phyloP scores from a whole-genome alignment of 2,888 invertebrate genomes.

The Brachycybe producta region DNA sequence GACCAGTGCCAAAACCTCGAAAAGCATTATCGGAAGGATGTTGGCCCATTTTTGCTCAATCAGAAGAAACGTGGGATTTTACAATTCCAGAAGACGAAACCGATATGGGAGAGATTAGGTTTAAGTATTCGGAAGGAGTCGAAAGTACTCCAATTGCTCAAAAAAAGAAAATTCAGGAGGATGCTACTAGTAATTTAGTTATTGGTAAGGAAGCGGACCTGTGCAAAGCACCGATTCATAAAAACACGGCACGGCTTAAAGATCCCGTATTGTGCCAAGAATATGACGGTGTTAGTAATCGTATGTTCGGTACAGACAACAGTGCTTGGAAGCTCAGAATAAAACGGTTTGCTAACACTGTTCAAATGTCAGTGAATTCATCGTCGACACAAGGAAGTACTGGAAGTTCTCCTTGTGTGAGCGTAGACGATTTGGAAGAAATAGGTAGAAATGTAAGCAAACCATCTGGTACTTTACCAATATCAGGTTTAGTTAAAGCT shows the following conservation, averaged over 20 bases:
- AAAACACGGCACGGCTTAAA: not conserved
- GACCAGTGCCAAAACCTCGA: conserved; percentile 5
- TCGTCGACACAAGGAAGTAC: conserved; percentile 13
- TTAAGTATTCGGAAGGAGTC: not conserved
- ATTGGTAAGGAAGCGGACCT: not conserved
- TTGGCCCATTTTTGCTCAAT: conserved; percentile 17
- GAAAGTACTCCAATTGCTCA: not conserved
- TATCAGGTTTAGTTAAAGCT: conserved; percentile 12
- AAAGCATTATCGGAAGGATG: conserved; percentile 15
- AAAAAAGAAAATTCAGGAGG: not conserved
- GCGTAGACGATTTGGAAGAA: conserved; percentile 14
- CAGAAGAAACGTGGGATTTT: conserved; percentile 5
- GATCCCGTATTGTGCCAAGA: not conserved
- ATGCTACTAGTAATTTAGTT: no score
- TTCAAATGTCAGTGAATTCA: conserved; percentile 13
- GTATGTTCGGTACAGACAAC: not conserved
- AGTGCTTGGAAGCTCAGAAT: conserved; percentile 15
- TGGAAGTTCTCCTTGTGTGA: conserved; percentile 15
- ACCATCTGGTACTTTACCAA: not conserved
- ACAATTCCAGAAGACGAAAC: not conserved
- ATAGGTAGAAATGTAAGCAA: not conserved
- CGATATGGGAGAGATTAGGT: not conserved
- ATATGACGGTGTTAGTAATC: not conserved
- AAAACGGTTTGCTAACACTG: conserved; percentile 14
- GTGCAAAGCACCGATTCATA: not conserved